A percentile compares a stretch with the other conserved stretches of the same genome.
phyloP scores from a whole-genome alignment of 2,797 vertebrate species.

The Mycteria americana region DNA sequence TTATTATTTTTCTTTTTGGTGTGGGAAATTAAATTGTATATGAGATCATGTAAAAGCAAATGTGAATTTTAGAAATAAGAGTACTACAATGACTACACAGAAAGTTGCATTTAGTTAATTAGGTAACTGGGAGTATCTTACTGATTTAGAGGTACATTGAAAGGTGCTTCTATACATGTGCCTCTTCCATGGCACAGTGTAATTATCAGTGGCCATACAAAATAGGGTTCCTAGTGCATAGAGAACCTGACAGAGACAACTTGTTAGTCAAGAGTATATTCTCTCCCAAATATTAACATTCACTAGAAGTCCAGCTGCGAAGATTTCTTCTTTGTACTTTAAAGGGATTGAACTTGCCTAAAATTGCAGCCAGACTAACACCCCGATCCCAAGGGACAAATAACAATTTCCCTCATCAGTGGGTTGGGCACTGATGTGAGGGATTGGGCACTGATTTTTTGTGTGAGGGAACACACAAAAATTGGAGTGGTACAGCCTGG shows the following conservation, averaged over 20 bases:
- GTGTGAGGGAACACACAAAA: neutral
- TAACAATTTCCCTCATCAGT: neutral
- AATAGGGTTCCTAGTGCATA: neutral
- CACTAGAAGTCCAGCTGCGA: neutral
- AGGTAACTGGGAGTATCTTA: neutral
- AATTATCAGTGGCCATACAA: neutral
- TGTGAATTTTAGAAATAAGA: slow-evolving; percentile 7
- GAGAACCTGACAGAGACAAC: neutral
- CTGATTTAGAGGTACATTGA: neutral
- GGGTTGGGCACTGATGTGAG: neutral
- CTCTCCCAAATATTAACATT: neutral
- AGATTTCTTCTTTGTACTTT: neutral
- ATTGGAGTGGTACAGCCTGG: neutral
- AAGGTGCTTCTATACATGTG: neutral
- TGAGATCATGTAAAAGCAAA: neutral
- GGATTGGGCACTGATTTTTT: neutral
- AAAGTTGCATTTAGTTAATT: neutral
- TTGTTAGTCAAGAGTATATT: neutral
- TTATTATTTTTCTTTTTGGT: neutral
- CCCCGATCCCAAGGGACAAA: neutral
- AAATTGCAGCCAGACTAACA: neutral
- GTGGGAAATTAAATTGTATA: slow-evolving; percentile 20
- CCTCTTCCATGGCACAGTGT: neutral
- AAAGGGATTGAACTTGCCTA: neutral
- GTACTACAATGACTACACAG: neutral